Percentiles rank a stretch among this genome's conserved stretches.
phyloP scores from a whole-genome alignment of 2,113 vertebrate genomes.

The Coreoperca whiteheadi region DNA sequence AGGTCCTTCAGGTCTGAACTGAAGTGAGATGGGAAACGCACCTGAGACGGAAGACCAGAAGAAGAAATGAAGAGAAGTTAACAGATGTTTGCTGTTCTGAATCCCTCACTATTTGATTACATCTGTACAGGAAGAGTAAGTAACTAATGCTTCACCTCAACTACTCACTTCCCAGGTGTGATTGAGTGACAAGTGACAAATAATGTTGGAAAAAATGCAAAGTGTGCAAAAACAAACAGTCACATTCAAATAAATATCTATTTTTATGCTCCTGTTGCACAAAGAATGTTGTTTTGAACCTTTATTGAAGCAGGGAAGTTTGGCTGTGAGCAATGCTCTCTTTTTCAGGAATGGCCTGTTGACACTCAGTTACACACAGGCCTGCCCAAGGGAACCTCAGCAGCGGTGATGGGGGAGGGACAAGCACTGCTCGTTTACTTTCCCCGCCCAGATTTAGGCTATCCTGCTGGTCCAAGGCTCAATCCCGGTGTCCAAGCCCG shows the following conservation, averaged over 20 bases:
- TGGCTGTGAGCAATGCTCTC: not conserved
- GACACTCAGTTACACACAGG: not conserved
- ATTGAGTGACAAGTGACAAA: not conserved
- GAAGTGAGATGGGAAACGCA: constrained; percentile 94
- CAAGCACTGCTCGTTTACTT: not conserved
- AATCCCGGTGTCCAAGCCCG: not conserved
- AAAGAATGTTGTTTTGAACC: not conserved
- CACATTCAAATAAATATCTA: not conserved
- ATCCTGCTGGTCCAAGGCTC: not conserved
- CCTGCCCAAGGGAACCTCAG: not conserved
- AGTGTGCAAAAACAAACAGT: not conserved
- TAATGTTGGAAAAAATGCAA: not conserved
- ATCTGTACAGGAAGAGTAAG: not conserved
- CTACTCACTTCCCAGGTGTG: not conserved
- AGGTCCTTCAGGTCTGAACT: constrained; percentile 95
- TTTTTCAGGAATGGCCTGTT: not conserved
- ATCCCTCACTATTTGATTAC: not conserved
- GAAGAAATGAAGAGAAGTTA: not conserved
- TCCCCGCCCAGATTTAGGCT: not conserved
- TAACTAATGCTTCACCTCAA: not conserved
- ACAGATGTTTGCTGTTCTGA: not conserved
- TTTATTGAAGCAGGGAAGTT: not conserved
- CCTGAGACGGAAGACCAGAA: constrained; percentile 70
- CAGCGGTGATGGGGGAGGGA: not conserved
- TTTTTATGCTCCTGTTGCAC: not conserved